Evolutionary conservation across 1,140 invertebrate genomes (phyloP).

Genomic region (Euwallacea similis): DNA sequence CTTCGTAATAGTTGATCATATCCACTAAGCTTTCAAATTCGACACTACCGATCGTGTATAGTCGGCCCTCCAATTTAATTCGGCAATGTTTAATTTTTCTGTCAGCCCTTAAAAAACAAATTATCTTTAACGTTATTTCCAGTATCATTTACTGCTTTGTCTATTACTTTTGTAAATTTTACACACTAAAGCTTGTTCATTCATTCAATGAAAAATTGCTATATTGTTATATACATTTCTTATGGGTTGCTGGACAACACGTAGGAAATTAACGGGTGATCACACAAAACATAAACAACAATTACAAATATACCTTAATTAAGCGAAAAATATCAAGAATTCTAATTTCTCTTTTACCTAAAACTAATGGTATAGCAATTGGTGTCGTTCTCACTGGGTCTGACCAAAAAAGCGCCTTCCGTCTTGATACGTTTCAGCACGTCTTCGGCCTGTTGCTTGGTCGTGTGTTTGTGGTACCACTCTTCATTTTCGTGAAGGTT

Average conservation of each 20-base stretch:
- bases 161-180: no score
- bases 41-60: conserved; percentile 87
- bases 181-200: no score
- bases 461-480: conserved; percentile 88
- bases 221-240: no score
- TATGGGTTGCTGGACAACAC: no score
- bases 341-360: conserved; percentile 60
- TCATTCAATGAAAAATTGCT: no score
- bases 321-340: no score
- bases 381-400: conserved; percentile 82
- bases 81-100: conserved; percentile 94
- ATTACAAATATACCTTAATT: no score
- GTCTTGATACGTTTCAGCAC: conserved; percentile 77
- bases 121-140: no score
- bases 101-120: conserved; percentile 69
- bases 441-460: conserved; percentile 81
- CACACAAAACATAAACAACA: no score
- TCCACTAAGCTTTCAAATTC: conserved; percentile 95
- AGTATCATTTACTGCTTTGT: no score
- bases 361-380: conserved; percentile 94
- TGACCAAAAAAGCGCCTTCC: conserved; percentile 91
- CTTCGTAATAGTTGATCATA: conserved; percentile 88
- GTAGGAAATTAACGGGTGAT: no score
- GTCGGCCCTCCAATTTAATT: conserved; percentile 85
- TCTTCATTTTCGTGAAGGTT: conserved; percentile 92